Base-by-base conservation (phyloP, 2,888 invertebrate genomes). In the Dascillus cervinus region DNA sequence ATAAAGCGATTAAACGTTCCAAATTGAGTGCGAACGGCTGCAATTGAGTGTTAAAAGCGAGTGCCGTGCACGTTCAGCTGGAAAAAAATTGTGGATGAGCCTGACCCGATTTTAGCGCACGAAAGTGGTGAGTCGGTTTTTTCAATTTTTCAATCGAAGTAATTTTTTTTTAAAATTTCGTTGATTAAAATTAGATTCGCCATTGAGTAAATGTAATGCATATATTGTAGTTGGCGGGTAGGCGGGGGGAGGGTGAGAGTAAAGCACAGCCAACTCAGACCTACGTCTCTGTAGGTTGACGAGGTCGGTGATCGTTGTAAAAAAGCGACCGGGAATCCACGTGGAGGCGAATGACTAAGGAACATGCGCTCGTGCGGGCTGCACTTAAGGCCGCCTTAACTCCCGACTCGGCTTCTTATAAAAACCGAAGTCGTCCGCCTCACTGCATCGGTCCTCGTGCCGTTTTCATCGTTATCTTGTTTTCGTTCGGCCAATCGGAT, bases 281-380 rank as follows among this genome's bases (percentile, higher is more conserved):
- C 69, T 71, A 72, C 72, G 70, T 66, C 69, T 68, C 65, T 67
- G 54, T 62, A 66, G 64, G 70, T 73, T 73, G 72, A 65, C 71
- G 72, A 74, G 73, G 73, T 73, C 73, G 72, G 71, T 68, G 72
- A 69, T 71, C 72, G 68, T 66, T 65, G 64, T 63, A 66, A 68
- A 62, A 62, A 62, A 58, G 51, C 54, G 48, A 47, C 46, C 46
- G 52, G 55, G 49, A 46, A 50, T 53, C 60, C 68, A 66, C 69
- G 69, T 70, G 70, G 69, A 66, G 70, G 69, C 65, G 58, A 54
- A 47, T 52, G 55, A 65, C 64, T 56, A 52, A 38, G 65, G 60
- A 35, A 26, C 23, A 11, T 21, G 15, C 57, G 67, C 73, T 71
- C 73, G 73, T 73, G 73, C 70, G 64, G 63, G 49, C 58, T 58